Evolutionary conservation across 2,888 invertebrate genomes (phyloP).

Genomic region (Baronia brevicornis): DNA sequence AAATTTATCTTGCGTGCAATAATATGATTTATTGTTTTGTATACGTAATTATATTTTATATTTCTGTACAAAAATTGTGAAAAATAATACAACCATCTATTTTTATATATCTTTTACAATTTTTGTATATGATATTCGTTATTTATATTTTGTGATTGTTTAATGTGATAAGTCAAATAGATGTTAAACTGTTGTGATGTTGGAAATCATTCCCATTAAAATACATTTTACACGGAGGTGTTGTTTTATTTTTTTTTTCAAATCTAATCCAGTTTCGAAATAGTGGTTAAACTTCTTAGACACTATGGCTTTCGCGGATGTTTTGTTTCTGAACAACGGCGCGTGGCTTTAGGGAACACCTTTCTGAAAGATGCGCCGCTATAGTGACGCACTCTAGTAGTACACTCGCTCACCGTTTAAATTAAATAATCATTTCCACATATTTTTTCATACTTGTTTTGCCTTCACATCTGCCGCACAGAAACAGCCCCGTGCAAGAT

Average conservation of each 20-base stretch:
- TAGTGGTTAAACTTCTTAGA: no score
- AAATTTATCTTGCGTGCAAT: constrained; percentile 21
- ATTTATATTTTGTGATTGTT: constrained; percentile 19
- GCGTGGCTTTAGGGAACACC: no score
- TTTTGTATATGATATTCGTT: constrained; percentile 14
- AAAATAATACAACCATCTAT: not conserved
- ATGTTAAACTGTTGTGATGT: constrained; percentile 50
- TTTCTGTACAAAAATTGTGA: constrained; percentile 1
- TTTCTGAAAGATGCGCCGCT: no score
- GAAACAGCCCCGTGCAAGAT: no score
- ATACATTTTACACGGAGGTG: constrained; percentile 59
- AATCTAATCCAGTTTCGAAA: not conserved
- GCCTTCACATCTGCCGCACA: no score
- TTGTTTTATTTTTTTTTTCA: constrained; percentile 31
- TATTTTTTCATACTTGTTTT: no score
- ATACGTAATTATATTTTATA: constrained; percentile 20
- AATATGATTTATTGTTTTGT: constrained; percentile 13
- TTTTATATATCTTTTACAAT: not conserved
- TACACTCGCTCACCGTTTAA: no score
- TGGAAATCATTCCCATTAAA: constrained; percentile 69
- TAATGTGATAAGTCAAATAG: constrained; percentile 41
- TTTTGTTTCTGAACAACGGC: no score
- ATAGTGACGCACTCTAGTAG: no score
- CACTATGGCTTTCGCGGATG: no score
- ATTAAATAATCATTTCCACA: no score